Evolutionary conservation across 2,888 invertebrate species (phyloP).

Genomic region (Herminia tarsipennalis): DNA sequence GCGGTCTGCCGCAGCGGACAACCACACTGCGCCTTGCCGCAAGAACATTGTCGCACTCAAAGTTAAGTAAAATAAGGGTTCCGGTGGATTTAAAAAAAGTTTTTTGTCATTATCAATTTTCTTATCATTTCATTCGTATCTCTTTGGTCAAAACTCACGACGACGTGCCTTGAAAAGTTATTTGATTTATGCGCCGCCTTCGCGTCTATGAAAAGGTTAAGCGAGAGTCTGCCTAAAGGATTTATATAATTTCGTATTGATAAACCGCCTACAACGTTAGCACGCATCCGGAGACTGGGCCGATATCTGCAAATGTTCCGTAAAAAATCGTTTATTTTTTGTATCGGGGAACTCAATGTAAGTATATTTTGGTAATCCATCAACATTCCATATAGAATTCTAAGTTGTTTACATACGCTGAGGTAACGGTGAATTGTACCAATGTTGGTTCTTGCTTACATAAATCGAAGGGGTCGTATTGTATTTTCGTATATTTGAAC

Average conservation of each 20-base stretch:
- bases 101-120: no score
- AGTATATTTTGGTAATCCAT: not conserved
- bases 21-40: no score
- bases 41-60: no score
- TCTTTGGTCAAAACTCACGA: slow-evolving; percentile 37
- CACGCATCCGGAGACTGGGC: slow-evolving; percentile 8
- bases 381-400: not conserved
- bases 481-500: no score
- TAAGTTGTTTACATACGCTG: no score
- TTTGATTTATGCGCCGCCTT: slow-evolving; percentile 54
- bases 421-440: no score
- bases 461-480: no score
- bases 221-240: slow-evolving; percentile 33
- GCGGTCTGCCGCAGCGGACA: no score
- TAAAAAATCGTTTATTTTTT: not conserved
- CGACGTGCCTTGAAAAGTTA: slow-evolving; percentile 53
- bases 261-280: slow-evolving; percentile 24
- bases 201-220: slow-evolving; percentile 39
- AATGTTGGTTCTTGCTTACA: no score
- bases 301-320: not conserved
- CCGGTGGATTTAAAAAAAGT: no score
- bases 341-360: not conserved
- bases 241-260: slow-evolving; percentile 41
- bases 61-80: no score
- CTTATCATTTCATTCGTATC: slow-evolving; percentile 36